Evolutionary conservation across 2,888 invertebrate genomes (phyloP), one percentile per base, ranked within the genome.

Genomic region (Myopa tessellatipennis): DNA sequence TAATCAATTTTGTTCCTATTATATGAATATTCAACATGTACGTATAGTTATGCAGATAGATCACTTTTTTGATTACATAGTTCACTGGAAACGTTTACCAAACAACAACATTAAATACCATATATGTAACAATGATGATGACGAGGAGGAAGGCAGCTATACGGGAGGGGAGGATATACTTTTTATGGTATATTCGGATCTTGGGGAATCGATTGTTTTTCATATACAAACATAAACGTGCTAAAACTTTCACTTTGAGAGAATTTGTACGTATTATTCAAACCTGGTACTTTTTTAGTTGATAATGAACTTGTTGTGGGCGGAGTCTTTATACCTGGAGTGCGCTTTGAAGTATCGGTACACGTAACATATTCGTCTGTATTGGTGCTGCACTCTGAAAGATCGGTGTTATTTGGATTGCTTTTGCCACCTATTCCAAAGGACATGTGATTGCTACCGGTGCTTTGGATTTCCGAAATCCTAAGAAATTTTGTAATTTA

Each of bases 311-410:
- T 88, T 89, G 90, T 86, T 88, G 90, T 85, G 81, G 87, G 85
- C 85, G 89, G 88, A 82, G 89, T 90, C 89, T 88, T 90, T 88
- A 86, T 91, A 91, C 90, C 91, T 90, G 85, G 90, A 86, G 87
- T 90, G 84, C 88, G 90, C 88, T 93, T 92, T 26, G 94, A 94
- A 85, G 92, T 94, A 85, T 94, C 94, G 76, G 94, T 96, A 87
- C 96, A 96, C 83, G 96, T 96, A 82, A 95, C 94, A 88, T 96
- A 96, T 89, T 96, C 96, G 88, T 96, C 96, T 34, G 94, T 94
- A 58, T 94, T 92, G 4, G 92, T 94, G 79, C 96, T 96, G 84
- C 95, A 95, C 90, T 96, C 96, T n/a, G 95, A 95, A 74, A 95
- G 91, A 86, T 96, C 96, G 0, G 88, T 94, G 55, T 77, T 70